Evolutionary conservation across 2,113 vertebrate genomes (phyloP).

Genomic region (Oreochromis tanganicae): DNA sequence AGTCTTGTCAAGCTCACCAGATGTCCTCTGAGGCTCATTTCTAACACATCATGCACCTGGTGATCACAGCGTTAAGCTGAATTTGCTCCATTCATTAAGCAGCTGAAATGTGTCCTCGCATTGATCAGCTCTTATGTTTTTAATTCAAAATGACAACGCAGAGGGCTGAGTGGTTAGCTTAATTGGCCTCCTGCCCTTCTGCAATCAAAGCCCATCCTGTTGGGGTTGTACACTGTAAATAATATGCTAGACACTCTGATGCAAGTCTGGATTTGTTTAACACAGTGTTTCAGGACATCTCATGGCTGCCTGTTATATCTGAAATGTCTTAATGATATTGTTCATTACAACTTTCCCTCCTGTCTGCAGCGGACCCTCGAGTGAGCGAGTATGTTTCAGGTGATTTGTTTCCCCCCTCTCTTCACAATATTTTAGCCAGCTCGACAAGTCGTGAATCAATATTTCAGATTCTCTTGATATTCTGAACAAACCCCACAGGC

Average conservation of each 20-base stretch:
- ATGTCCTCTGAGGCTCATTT: constrained; percentile 3
- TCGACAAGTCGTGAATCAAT: background rate
- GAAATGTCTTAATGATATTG: background rate
- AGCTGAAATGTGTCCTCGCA: background rate
- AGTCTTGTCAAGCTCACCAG: constrained; percentile 4
- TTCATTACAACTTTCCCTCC: constrained; percentile 12
- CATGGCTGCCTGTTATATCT: background rate
- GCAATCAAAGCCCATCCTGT: constrained; percentile 15
- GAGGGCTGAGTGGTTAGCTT: background rate
- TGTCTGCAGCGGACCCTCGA: constrained; percentile 85
- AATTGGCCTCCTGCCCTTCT: background rate
- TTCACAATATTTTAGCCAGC: background rate
- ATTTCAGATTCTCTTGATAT: background rate
- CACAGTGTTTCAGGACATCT: background rate
- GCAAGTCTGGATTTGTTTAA: background rate
- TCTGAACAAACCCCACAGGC: constrained; percentile 58
- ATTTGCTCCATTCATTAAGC: background rate
- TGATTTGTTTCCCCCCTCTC: constrained; percentile 51
- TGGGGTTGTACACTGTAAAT: background rate
- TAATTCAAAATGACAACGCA: background rate
- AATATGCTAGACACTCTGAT: background rate
- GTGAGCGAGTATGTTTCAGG: constrained; percentile 88
- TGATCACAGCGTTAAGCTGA: background rate
- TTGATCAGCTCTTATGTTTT: background rate
- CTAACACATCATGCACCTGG: background rate